Base-by-base conservation (phyloP, 2,888 invertebrate genomes). In the Melieria omissa region DNA sequence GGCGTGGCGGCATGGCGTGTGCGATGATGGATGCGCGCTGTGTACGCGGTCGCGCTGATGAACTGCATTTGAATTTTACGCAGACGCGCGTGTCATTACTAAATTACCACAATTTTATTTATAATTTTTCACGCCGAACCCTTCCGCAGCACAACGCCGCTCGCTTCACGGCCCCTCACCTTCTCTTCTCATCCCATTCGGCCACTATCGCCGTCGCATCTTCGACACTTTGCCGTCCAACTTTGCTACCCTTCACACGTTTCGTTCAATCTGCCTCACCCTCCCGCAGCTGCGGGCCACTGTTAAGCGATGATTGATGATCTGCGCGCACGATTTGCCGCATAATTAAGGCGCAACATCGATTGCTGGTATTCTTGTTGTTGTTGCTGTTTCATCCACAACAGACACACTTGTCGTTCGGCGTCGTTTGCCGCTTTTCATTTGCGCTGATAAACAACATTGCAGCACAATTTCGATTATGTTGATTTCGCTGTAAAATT, bases 231-330 rank as follows among this genome's bases (percentile, higher is more conserved):
- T 49, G 12, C 10, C 49, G 9, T 9, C 12, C 12, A 49, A 10
- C 12, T 12, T 49, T 49, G 49, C 49, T 49, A 49, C 49, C 12
- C 10, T 29, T 3, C 29, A 29, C 29, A 29, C 29, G 29, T 29
- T 29, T 3, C 29, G 29, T 29, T 29, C 29, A 29, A 29, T 29
- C 2, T 3, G 29, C 29, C 29, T 29, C 29, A 29, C 29, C 29
- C 29, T 29, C 29, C 29, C 29, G 0, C 29, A 29, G 29, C 29
- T 29, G 29, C 29, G 29, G 29, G n/a, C 57, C 49, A 49, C 49
- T 49, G 9, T 10, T 12, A 49, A 8, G 57, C 41, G 57, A 70
- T 71, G 71, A 71, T 71, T 71, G 71, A 71, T 71, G 65, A 65
- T 54, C 54, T 10, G 52, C 54, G 60, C 52, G 60, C 57, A 8